Conservation (phyloP, 2,113 vertebrate genomes). For the Damaliscus lunatus region DNA sequence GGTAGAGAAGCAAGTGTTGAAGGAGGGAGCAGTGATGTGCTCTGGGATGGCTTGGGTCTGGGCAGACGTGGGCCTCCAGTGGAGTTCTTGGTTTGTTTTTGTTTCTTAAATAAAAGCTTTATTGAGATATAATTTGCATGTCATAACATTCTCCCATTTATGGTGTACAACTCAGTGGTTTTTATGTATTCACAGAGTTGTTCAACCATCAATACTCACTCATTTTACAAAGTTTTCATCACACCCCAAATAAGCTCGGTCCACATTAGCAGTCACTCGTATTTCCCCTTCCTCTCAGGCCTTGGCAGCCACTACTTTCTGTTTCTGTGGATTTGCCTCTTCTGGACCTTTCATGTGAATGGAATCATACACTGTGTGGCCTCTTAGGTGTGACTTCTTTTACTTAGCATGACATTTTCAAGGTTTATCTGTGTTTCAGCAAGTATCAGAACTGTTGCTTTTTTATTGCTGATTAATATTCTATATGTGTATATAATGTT, state of each 20-base stretch:
- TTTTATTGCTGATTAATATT: neutral
- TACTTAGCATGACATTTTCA: neutral
- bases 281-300: neutral
- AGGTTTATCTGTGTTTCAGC: neutral
- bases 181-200: neutral
- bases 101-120: neutral
- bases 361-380: neutral
- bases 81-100: neutral
- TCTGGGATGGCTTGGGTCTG: neutral
- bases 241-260: neutral
- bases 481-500: neutral
- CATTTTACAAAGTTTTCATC: neutral
- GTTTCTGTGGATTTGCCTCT: neutral
- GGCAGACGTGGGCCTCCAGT: neutral
- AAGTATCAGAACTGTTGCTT: neutral
- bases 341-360: neutral
- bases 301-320: neutral
- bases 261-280: neutral
- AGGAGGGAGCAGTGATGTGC: neutral
- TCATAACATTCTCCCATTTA: neutral
- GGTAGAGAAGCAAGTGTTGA: neutral
- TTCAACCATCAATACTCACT: neutral
- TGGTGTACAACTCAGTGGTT: neutral
- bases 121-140: neutral
- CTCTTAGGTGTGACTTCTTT: neutral